Base-by-base conservation (phyloP, 2,797 vertebrate genomes). In the Sitta carolinensis region DNA sequence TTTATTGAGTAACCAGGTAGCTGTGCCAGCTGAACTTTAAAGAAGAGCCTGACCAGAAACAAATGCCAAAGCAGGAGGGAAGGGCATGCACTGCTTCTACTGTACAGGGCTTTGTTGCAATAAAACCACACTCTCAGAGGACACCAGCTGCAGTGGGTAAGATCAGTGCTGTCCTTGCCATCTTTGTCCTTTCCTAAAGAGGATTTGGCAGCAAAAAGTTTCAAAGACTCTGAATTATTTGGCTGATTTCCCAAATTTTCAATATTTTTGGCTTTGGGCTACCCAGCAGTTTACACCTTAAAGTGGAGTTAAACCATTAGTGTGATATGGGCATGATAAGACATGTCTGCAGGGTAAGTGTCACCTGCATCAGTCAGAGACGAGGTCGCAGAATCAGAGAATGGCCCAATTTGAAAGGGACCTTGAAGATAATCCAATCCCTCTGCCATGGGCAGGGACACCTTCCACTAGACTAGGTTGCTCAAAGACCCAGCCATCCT, bases 51-150 rank as follows among this genome's bases (percentile, higher is more conserved):
- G 78, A 75, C 63, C 67, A 87, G 67, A 91, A 93, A 94, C 87
- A 96, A 96, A 94, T 95, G 89, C 63, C 57, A 80, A 55, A 90
- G 59, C 87, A 93, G 81, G 89, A 84, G 84, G 90, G 74, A 94
- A 96, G 78, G 87, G 34, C 87, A 89, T 7, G 84, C 94, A 82
- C 87, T 87, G 70, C 95, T 94, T 89, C 87, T 94, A 63, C 57
- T 83, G 81, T 84, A 79, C 40, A 77, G 63, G 43, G 70, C 48
- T 76, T 84, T 55, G 11, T 20, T 47, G 73, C 52, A n/a, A 70
- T 52, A 90, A 92, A 94, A 52, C 22, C 32, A 82, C 16, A 11
- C 22, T 86, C n/a, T 74, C 14, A 16, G 45, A 84, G 55, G 59
- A 76, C 67, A 68, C 14, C 67, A 63, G 15, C 30, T 2, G 5